Evolutionary conservation across 2,888 invertebrate genomes (phyloP), one percentile per base, ranked within the genome.

Genomic region (Glaucopsyche alexis): DNA sequence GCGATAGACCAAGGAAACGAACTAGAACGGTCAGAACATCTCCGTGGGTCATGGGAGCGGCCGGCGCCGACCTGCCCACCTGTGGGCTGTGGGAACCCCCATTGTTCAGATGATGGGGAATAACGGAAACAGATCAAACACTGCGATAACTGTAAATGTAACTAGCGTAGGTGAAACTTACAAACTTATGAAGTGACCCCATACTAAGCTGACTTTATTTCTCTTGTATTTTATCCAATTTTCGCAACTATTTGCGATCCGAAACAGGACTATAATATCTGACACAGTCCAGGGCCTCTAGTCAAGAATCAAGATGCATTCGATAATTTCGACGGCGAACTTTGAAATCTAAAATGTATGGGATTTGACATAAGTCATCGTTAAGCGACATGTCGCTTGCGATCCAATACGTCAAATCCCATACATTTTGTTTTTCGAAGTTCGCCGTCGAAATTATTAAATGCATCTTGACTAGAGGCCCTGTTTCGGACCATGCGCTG

Each of bases 11-110:
- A 8, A 42, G 19, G 55, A 55, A 11, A 55, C 55, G 19, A 55
- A 19, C 55, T 55, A 55, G 55, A 55, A 16, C 19, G 55, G 55
- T 55, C 55, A 55, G 16, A 7, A 4, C 29, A 29, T 29, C 52
- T 52, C 11, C 42, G 8, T 42, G 42, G 55, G 55, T 55, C 55
- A 55, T 55, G 55, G 55, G 55, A 55, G 19, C 55, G 55, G 55
- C 55, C 19, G 55, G 1, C 55, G 16, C 55, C 52, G 16, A 16
- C n/a, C 55, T 16, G 42, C 42, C 42, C 7, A 42, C 55, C 16
- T 16, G 55, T 55, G 55, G 55, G 55, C 16, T 16, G 55, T 55
- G 55, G 55, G 55, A 55, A 55, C 4, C 42, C 19, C 55, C 55
- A 55, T 55, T 55, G 55, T 55, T 55, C 55, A 16, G 55, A 42